Base-by-base conservation (phyloP, 2,797 vertebrate species). In the Bufotes viridis region DNA sequence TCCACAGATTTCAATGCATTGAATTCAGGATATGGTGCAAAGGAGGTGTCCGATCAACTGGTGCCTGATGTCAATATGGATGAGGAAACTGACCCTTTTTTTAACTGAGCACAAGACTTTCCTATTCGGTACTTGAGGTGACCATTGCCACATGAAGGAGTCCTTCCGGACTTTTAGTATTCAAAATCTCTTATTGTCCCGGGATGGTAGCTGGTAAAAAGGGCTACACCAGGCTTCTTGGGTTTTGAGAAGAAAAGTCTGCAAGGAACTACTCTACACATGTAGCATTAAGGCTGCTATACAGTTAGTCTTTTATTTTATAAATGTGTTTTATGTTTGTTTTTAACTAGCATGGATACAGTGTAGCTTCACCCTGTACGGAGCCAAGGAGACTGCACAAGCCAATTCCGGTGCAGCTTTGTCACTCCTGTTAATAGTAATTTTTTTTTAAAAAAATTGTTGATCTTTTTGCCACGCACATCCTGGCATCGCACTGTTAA, bases 31-130 rank as follows among this genome's bases (percentile, higher is more conserved):
- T 97, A 96, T 90, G 95, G 96, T 94, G 95, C 97, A 93, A 94
- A 98, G 81, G 98, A 98, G 92, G 96, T 91, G 89, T 95, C 96
- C 90, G 98, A 99, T 96, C 98, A 99, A 96, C 94, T 95, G 95
- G 98, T 99, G 94, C 98, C 98, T 81, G 98, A 99, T 90, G 98
- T 98, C 95, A 98, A 96, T 94, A 98, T 99, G 98, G 97, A 99
- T 89, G 98, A 99, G 93, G 98, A 98, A 93, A 96, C 98, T 94
- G 98, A 99, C 95, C 97, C 97, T 90, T 98, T 99, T 95, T 99
- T 99, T 94, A 98, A 98, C 95, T 99, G 97, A 99, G 94, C 94
- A 92, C 91, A 89, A 90, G 89, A 92, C 94, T 93, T 87, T 91
- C 91, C 90, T 90, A 94, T 94, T 95, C 95, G 93, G 93, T 95